Evolutionary conservation across 2,888 invertebrate species (phyloP), one percentile per base, ranked within the genome.

Genomic region (Pyrgus malvae): DNA sequence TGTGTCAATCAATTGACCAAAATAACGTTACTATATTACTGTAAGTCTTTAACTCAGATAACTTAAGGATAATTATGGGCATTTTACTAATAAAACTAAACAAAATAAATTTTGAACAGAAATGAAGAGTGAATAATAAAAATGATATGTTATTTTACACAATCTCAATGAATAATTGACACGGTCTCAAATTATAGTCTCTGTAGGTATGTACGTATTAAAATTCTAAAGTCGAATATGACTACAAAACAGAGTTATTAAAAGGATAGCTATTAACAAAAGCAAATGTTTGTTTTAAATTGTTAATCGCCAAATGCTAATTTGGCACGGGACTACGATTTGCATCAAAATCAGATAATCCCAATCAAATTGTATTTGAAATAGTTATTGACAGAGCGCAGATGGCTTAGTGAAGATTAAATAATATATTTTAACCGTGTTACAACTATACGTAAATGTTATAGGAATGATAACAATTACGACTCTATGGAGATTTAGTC

Each of bases 321-420:
- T 51, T 51, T 42, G 35, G 42, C 42, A 35, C 35, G 17, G 41
- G 25, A 42, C 16, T 51, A 17, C 25, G 42, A 51, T 51, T 51
- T 42, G 42, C 50, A 51, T 51, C 35, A 51, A 42, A 51, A 51
- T 51, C 14, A 42, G 42, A 51, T 51, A 51, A 51, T 42, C 42
- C 14, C 7, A 42, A 51, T 51, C 11, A 42, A 50, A 51, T 42
- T 41, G 49, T 41, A 33, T 50, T 41, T 41, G 23, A 33, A 50
- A 50, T 33, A 50, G 31, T 50, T 50, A 50, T 41, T 50, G 50
- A 50, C 50, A 50, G 16, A 42, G 27, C 23, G 16, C 23, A 42
- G 21, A 42, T 42, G 41, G 50, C 8, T 33, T 14, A 19, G n/a
- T 21, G 8, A n/a, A 27, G 17, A 23, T 29, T 49, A 38, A 14